Conservation (phyloP, 2,888 invertebrate genomes). For the Coelopa pilipes region DNA sequence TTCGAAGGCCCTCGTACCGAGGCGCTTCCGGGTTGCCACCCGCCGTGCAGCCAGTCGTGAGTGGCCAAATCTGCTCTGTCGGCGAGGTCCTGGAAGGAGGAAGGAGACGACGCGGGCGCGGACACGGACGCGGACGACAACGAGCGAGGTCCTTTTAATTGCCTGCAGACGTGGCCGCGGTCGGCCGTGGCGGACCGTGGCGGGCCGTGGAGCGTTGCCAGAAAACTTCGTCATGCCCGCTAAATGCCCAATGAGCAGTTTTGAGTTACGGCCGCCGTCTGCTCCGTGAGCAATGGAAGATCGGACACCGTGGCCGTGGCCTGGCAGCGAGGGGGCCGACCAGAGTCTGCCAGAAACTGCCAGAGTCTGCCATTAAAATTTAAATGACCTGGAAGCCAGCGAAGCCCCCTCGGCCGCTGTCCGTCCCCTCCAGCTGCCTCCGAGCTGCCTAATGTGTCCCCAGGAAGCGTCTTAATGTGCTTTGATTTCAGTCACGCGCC, state of each 20-base stretch:
- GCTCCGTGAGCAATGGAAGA: neutral
- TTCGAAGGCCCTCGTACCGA: too few relatives aligned
- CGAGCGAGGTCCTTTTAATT: neutral
- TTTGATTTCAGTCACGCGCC: slow-evolving; percentile 19
- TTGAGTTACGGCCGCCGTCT: slow-evolving; percentile 2
- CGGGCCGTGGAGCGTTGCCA: neutral
- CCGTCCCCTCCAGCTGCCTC: neutral
- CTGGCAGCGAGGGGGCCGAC: neutral
- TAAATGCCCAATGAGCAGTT: neutral
- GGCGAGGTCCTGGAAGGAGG: neutral
- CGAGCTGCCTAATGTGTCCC: neutral
- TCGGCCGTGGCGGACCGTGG: neutral
- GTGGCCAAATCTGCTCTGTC: neutral
- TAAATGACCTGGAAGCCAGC: neutral
- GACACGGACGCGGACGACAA: neutral
- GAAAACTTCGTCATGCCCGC: slow-evolving; percentile 3
- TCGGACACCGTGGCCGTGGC: too few relatives aligned
- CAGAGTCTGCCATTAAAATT: slow-evolving; percentile 5
- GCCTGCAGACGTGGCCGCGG: neutral
- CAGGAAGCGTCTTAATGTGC: neutral
- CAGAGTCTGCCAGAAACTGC: neutral
- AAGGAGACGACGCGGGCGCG: neutral
- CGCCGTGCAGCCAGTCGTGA: too few relatives aligned
- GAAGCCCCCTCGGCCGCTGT: neutral
- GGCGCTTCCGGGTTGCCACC: too few relatives aligned